phyloP scores from a whole-genome alignment of 2,888 invertebrate species.

The Salticus scenicus region DNA sequence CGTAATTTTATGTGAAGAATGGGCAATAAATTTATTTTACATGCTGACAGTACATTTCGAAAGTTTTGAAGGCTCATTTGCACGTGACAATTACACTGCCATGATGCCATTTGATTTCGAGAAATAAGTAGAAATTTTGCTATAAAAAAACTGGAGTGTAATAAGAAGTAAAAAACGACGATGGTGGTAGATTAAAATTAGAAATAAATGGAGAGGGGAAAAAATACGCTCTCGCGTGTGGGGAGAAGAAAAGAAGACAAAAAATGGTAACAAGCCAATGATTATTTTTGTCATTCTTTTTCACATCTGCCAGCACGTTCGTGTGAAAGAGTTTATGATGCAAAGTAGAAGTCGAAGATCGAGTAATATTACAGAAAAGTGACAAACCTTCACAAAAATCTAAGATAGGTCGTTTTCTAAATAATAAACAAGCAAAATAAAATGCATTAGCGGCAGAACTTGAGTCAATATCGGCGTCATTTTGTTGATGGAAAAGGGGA shows the following conservation, averaged over 20 bases:
- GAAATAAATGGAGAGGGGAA: conserved; percentile 34
- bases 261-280: conserved; percentile 45
- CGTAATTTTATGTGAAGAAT: conserved; percentile 43
- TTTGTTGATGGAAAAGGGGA: conserved; percentile 66
- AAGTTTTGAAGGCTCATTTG: conserved; percentile 52
- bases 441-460: conserved; percentile 56
- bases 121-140: conserved; percentile 23
- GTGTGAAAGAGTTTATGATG: conserved; percentile 54
- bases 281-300: conserved; percentile 68
- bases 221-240: conserved; percentile 22
- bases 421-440: conserved; percentile 37
- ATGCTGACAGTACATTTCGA: conserved; percentile 45
- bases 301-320: conserved; percentile 49
- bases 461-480: conserved; percentile 59
- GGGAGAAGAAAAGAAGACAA: conserved; percentile 37
- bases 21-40: conserved; percentile 45
- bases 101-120: not conserved
- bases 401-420: conserved; percentile 51
- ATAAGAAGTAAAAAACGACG: conserved; percentile 25
- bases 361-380: conserved; percentile 64
- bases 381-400: conserved; percentile 66
- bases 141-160: conserved; percentile 30
- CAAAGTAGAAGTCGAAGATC: conserved; percentile 61
- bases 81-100: conserved; percentile 27
- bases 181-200: conserved; percentile 34